phyloP scores from a whole-genome alignment of 1,140 invertebrate genomes.

The Drosophila repletoides region DNA sequence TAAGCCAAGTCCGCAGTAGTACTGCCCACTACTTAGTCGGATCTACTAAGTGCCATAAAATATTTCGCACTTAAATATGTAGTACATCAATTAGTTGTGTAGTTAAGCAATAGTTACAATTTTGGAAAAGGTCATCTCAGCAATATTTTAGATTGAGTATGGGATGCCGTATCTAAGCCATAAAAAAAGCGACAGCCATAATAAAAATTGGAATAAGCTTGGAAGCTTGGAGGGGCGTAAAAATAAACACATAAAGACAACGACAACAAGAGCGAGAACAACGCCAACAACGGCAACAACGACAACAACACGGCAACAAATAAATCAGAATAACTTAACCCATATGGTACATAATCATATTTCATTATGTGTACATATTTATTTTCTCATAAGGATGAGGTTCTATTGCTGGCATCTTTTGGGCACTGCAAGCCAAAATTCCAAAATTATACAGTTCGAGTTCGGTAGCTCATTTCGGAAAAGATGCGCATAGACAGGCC shows the following conservation, averaged over 20 bases:
- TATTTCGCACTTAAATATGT: neutral
- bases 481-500: constrained; percentile 44
- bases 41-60: constrained; percentile 1
- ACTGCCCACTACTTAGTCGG: constrained; percentile 9
- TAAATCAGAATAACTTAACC: constrained; percentile 40
- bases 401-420: neutral
- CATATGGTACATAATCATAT: constrained; percentile 47
- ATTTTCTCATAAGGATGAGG: constrained; percentile 7
- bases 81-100: constrained; percentile 3
- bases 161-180: no score
- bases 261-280: neutral
- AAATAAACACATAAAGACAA: constrained; percentile 20
- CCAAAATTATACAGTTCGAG: constrained; percentile 25
- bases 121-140: no score
- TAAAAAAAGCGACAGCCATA: neutral
- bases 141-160: no score
- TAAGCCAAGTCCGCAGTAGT: constrained; percentile 3
- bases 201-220: constrained; percentile 1
- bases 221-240: neutral
- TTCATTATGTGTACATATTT: constrained; percentile 26
- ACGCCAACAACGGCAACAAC: neutral
- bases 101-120: no score
- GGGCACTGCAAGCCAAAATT: constrained; percentile 1
- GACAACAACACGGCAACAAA: no score
- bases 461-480: constrained; percentile 27